These are phyloP conservation scores for Drosophila biarmipes DNA, from an alignment of 1,140 invertebrate genomes.

Conservation along the genomic window DNA sequence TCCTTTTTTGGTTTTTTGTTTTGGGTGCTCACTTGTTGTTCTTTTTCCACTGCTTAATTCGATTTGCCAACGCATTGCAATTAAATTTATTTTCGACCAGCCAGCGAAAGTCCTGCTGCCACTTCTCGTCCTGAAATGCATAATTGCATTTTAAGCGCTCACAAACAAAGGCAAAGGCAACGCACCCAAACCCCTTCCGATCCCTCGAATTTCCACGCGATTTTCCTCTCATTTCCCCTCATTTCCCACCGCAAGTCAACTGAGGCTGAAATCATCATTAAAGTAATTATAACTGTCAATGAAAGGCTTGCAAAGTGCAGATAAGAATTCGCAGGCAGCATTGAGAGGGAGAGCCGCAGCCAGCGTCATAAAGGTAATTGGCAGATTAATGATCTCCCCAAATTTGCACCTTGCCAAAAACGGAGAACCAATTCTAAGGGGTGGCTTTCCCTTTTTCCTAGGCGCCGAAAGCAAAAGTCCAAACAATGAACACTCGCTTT, in stretches of 20 bases:
- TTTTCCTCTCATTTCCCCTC: not conserved
- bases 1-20: not conserved
- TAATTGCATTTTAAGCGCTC: constrained; percentile 70
- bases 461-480: constrained; percentile 15
- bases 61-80: constrained; percentile 69
- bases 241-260: constrained; percentile 9
- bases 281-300: constrained; percentile 71
- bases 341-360: not conserved
- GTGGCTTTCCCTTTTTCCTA: not conserved
- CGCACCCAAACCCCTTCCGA: not conserved
- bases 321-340: constrained; percentile 14
- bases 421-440: not conserved
- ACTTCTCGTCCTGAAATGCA: constrained; percentile 18
- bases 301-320: constrained; percentile 11
- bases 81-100: constrained; percentile 64
- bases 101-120: constrained; percentile 5
- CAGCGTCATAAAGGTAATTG: constrained; percentile 44
- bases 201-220: not conserved
- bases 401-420: not conserved
- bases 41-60: constrained; percentile 53
- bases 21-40: not conserved
- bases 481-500: constrained; percentile 9
- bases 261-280: constrained; percentile 65
- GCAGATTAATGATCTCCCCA: not conserved
- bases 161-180: constrained; percentile 66